Evolutionary conservation across 2,113 vertebrate species (phyloP).

Genomic region (Grammomys dolichurus): DNA sequence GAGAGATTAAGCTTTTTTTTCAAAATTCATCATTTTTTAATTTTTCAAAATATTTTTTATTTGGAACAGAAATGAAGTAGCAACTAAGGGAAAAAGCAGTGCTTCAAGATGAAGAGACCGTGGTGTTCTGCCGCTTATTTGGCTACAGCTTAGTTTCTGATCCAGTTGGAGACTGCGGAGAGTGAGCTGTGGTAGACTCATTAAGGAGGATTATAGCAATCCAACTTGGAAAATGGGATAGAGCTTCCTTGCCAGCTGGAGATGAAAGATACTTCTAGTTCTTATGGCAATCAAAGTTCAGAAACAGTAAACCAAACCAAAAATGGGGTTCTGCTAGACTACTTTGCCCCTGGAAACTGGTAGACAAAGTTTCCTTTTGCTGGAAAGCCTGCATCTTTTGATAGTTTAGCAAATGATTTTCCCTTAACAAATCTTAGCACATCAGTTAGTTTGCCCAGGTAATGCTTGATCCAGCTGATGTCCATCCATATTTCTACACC

Average conservation of each 20-base stretch:
- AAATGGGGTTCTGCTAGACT: constrained; percentile 69
- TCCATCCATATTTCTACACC: not conserved
- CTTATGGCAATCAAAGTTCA: constrained; percentile 76
- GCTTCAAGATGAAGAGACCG: not conserved
- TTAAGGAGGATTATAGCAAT: constrained; percentile 71
- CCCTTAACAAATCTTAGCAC: constrained; percentile 59
- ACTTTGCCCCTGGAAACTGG: constrained; percentile 73
- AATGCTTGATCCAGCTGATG: constrained; percentile 46
- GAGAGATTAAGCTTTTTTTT: constrained; percentile 40
- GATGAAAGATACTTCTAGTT: constrained; percentile 71
- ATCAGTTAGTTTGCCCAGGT: constrained; percentile 15
- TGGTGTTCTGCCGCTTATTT: constrained; percentile 30
- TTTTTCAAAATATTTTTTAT: constrained; percentile 57
- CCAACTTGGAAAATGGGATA: constrained; percentile 70
- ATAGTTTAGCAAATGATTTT: constrained; percentile 64
- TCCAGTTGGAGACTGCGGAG: constrained; percentile 37
- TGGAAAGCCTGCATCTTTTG: constrained; percentile 40
- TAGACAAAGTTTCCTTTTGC: constrained; percentile 68
- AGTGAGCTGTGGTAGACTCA: constrained; percentile 76
- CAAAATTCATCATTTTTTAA: constrained; percentile 47
- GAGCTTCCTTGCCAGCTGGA: constrained; percentile 75
- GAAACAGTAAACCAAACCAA: constrained; percentile 78
- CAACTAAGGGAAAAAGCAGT: not conserved
- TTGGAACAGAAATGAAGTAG: constrained; percentile 55
- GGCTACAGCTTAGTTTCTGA: constrained; percentile 50